phyloP scores from a whole-genome alignment of 1,140 invertebrate genomes.

The Papilio helenus region DNA sequence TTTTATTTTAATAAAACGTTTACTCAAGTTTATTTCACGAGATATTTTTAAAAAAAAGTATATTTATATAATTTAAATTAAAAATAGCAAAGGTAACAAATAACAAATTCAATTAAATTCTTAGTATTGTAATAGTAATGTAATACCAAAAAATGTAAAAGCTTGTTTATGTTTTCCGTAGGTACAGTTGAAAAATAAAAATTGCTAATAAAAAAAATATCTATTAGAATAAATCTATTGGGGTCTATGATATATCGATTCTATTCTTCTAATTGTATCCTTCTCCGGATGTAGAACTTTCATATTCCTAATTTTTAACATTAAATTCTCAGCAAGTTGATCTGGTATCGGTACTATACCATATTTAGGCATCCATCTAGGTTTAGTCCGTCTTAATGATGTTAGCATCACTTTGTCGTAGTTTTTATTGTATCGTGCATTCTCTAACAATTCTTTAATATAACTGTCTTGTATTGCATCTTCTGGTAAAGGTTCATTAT shows the following conservation, averaged over 20 bases:
- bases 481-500: conserved; percentile 13
- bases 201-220: not conserved
- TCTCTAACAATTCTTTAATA: conserved; percentile 28
- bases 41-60: not conserved
- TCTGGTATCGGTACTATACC: conserved; percentile 56
- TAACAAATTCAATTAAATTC: not conserved
- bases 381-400: conserved; percentile 58
- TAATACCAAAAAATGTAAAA: too few species aligned
- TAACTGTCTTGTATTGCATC: conserved; percentile 11
- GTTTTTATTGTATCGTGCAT: conserved; percentile 23
- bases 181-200: not conserved
- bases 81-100: too few species aligned
- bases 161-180: too few species aligned
- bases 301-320: conserved; percentile 50
- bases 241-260: conserved; percentile 36
- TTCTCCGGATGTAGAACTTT: conserved; percentile 49
- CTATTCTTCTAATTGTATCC: conserved; percentile 41
- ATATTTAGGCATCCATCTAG: conserved; percentile 55
- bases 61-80: not conserved
- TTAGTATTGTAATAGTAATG: not conserved
- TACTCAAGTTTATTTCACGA: not conserved
- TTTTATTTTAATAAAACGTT: not conserved
- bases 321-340: conserved; percentile 51
- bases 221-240: not conserved
- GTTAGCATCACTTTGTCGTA: conserved; percentile 50